Evolutionary conservation across 1,140 invertebrate species (phyloP).

Genomic region (Drosophila kurseongensis): DNA sequence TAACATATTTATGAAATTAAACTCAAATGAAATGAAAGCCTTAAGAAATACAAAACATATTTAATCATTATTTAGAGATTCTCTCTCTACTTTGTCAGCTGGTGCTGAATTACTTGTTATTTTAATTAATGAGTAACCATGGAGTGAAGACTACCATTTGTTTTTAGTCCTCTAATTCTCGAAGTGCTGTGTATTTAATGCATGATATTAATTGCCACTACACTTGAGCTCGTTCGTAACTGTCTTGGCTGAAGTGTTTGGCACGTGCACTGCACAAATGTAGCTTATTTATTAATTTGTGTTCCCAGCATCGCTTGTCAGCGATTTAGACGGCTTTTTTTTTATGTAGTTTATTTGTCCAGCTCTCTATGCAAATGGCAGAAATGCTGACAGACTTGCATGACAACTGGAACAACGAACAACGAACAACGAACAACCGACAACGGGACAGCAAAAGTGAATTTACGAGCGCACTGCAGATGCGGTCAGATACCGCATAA

Average conservation of each 20-base stretch:
- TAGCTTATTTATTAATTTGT: constrained; percentile 51
- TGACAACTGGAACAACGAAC: constrained; percentile 56
- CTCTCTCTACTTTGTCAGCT: not conserved
- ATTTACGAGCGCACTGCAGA: constrained; percentile 76
- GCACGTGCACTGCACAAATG: constrained; percentile 36
- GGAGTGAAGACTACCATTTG: too few species aligned
- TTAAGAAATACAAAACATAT: too few species aligned
- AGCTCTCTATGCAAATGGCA: constrained; percentile 47
- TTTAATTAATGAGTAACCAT: too few species aligned
- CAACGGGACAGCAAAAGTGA: constrained; percentile 58
- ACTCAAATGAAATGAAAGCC: not conserved
- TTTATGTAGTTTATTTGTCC: constrained; percentile 41
- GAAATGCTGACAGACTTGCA: constrained; percentile 61
- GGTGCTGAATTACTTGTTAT: too few species aligned
- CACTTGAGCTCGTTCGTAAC: constrained; percentile 33
- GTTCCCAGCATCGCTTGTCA: constrained; percentile 22
- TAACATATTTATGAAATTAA: too few species aligned
- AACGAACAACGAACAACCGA: constrained; percentile 12
- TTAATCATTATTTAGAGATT: not conserved
- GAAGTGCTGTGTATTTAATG: constrained; percentile 26
- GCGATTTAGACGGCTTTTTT: constrained; percentile 3
- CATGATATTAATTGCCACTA: constrained; percentile 49
- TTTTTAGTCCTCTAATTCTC: constrained; percentile 8
- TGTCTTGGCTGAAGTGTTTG: constrained; percentile 27
- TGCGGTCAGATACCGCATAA: constrained; percentile 70